Base-by-base conservation (phyloP, 2,888 invertebrate genomes). In the Caenorhabditis parvicauda region DNA sequence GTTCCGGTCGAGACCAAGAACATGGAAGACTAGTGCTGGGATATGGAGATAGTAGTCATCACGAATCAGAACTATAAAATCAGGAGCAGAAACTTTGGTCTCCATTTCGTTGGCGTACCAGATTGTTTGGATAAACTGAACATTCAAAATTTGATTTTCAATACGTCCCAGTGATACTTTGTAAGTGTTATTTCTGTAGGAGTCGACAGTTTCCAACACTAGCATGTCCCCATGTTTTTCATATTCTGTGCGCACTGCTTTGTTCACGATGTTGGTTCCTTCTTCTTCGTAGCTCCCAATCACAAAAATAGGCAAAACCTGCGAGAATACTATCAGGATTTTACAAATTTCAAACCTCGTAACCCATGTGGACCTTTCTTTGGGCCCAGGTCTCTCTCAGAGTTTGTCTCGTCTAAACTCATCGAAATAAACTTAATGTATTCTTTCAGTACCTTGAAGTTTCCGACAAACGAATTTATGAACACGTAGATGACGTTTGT, bases 11-110 rank as follows among this genome's bases (percentile, higher is more conserved):
- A 55, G 59, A 6, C 39, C 25, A 22, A 50, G 53, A 0, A 61
- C 28, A 6, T 62, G 48, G 1, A 46, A 42, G 0, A 75, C 41
- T 4, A 77, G 59, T 41, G 74, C 75, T 19, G 56, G 52, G 3
- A 71, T 56, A 17, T 59, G 62, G 14, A 77, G 54, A 45, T 75
- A 38, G 58, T 79, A 80, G 51, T 79, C 79, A 57, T 80, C 79
- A 47, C 80, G 79, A 14, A 79, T 58, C 4, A 80, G 59, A 28
- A 79, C 54, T 2, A 70, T 47, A 49, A 67, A 77, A 24, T 72
- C 67, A 9, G 77, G 62, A n/a, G 59, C 38, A n/a, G 44, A 9
- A 35, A 64, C 64, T 12, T 54, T 29, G 2, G 24, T 27, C 9
- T n/a, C n/a, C n/a, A 56, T 59, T 24, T 28, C 43, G 19, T 32